Evolutionary conservation across 1,140 invertebrate species (phyloP).

Genomic region (Penaeus japonicus): DNA sequence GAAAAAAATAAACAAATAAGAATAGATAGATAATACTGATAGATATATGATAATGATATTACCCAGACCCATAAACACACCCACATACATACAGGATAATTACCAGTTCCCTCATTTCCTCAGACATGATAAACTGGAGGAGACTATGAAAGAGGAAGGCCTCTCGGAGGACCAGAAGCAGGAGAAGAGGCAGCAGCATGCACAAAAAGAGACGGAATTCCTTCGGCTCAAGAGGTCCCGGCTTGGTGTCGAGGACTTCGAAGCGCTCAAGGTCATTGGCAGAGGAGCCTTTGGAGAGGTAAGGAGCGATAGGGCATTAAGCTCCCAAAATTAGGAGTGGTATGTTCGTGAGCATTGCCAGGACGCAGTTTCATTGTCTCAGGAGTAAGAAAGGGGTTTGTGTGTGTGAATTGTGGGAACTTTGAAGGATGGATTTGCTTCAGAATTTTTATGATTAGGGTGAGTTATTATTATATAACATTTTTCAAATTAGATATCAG

Average conservation of each 20-base stretch:
- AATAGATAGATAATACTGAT: too few relatives aligned
- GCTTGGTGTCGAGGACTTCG: conserved; percentile 97
- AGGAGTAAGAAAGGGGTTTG: too few relatives aligned
- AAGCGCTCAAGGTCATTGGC: conserved; percentile 95
- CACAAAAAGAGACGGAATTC: conserved; percentile 78
- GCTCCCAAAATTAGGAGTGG: not conserved
- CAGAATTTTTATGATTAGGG: too few relatives aligned
- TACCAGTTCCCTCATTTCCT: not conserved
- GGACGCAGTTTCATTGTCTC: too few relatives aligned
- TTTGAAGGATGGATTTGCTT: too few relatives aligned
- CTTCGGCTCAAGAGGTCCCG: conserved; percentile 82
- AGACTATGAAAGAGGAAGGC: conserved; percentile 61
- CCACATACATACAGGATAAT: too few relatives aligned
- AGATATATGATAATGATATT: too few relatives aligned
- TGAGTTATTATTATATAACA: too few relatives aligned
- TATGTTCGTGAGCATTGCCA: not conserved
- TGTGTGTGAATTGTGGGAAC: too few relatives aligned
- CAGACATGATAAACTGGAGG: conserved; percentile 60
- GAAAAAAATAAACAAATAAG: too few relatives aligned
- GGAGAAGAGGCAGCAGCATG: conserved; percentile 86
- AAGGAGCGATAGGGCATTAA: conserved; percentile 40
- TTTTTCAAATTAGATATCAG: too few relatives aligned
- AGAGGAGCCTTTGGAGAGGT: conserved; percentile 97
- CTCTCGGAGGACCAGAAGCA: conserved; percentile 60
- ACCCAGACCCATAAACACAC: not conserved